Conservation (phyloP, 2,888 invertebrate genomes). For the Sepioteuthis lessoniana region DNA sequence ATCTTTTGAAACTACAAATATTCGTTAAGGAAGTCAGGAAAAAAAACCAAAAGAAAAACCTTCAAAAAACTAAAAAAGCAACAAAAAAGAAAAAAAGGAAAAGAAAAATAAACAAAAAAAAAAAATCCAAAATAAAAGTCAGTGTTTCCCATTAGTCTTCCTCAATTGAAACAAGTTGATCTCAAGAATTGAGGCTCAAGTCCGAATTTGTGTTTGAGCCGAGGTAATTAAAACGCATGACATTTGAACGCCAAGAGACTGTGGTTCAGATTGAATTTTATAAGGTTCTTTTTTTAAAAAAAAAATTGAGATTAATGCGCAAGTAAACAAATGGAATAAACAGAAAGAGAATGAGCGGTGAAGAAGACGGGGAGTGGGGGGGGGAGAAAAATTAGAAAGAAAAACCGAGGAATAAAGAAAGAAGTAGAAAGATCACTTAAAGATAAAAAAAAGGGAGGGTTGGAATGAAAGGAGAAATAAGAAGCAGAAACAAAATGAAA, state of each 20-base stretch:
- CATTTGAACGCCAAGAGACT: background rate
- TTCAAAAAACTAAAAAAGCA: no score
- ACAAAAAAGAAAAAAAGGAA: no score
- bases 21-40: background rate
- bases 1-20: background rate
- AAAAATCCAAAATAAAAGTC: background rate
- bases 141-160: background rate
- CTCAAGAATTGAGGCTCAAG: slow-evolving; percentile 33
- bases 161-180: background rate
- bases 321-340: background rate
- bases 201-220: background rate
- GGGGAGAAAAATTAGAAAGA: background rate
- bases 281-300: background rate
- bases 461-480: background rate
- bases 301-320: background rate
- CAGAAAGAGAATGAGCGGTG: background rate
- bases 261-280: background rate
- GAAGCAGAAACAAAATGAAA: background rate
- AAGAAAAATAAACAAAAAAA: background rate
- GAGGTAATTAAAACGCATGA: slow-evolving; percentile 21
- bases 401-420: background rate
- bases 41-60: no score
- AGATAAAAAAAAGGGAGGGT: background rate
- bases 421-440: background rate
- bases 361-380: background rate